Percentiles rank a stretch among this genome's conserved stretches.
Evolutionary conservation across 2,797 vertebrate species (phyloP).

Genomic region (Sebastes nivosus): DNA sequence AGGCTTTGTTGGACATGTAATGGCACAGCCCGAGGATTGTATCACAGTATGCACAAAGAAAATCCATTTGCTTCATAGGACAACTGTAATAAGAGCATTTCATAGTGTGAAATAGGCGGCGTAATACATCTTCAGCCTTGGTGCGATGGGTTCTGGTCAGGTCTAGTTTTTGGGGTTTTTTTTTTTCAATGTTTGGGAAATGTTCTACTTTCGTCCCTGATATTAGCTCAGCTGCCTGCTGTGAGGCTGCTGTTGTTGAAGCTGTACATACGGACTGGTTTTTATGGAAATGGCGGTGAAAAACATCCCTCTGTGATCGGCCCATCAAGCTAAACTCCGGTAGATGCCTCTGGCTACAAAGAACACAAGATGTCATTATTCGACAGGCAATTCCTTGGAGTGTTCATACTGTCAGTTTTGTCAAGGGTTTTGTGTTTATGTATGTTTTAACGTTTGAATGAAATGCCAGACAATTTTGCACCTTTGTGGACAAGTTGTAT

Average conservation of each 20-base stretch:
- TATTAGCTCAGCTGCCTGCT: constrained; percentile 39
- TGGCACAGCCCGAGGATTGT: constrained; percentile 49
- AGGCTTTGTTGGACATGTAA: constrained; percentile 41
- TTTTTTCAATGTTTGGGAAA: neutral
- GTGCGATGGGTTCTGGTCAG: constrained; percentile 33
- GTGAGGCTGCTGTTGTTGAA: constrained; percentile 10
- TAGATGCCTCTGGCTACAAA: neutral
- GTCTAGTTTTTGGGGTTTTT: neutral
- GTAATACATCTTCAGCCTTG: constrained; percentile 36
- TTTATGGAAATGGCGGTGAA: constrained; percentile 2
- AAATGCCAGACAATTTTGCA: neutral
- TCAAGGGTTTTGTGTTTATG: neutral
- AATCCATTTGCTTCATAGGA: constrained; percentile 48
- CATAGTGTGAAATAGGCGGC: constrained; percentile 25
- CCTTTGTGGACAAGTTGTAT: neutral
- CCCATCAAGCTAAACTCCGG: neutral
- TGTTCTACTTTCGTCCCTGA: constrained; percentile 17
- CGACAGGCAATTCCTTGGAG: neutral
- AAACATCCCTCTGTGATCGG: neutral
- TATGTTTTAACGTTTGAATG: neutral
- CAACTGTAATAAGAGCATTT: constrained; percentile 37
- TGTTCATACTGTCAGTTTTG: neutral
- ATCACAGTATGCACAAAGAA: constrained; percentile 48
- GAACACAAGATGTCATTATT: neutral
- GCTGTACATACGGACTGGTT: constrained; percentile 9